Conservation (phyloP, 2,888 invertebrate genomes). For the Folsomia manolachei region DNA sequence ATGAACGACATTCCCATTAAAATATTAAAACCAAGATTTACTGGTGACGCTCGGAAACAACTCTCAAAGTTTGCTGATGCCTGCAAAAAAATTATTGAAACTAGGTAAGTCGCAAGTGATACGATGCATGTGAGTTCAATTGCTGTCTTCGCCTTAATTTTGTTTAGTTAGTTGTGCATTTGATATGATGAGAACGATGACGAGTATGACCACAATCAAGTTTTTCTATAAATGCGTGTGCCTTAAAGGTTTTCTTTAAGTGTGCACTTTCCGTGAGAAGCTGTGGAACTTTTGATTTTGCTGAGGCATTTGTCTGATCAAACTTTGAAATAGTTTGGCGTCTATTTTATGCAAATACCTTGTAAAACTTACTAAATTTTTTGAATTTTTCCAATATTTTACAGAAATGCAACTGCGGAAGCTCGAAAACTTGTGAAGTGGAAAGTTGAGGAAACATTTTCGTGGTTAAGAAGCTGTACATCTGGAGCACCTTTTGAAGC, state of each 20-base stretch:
- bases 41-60: conserved; percentile 92
- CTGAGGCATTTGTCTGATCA: conserved; percentile 50
- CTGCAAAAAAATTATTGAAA: conserved; percentile 94
- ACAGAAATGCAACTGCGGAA: conserved; percentile 81
- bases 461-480: conserved; percentile 88
- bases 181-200: conserved; percentile 49
- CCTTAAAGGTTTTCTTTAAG: conserved; percentile 33
- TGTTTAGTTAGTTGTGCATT: too few relatives aligned
- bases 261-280: conserved; percentile 23
- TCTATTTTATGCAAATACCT: not conserved
- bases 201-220: conserved; percentile 43
- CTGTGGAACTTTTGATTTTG: conserved; percentile 36
- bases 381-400: not conserved
- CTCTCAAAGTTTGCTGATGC: conserved; percentile 91
- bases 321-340: not conserved
- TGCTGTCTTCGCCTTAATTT: too few relatives aligned
- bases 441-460: conserved; percentile 97
- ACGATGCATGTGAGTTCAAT: too few relatives aligned
- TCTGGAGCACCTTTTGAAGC: conserved; percentile 92
- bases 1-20: conserved; percentile 98
- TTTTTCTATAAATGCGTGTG: conserved; percentile 14
- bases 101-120: conserved; percentile 62
- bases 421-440: conserved; percentile 96
- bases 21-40: conserved; percentile 89
- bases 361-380: not conserved